These are phyloP conservation scores for Myotis brandtii DNA, from an alignment of 2,113 vertebrate genomes.

Conservation along the genomic window DNA sequence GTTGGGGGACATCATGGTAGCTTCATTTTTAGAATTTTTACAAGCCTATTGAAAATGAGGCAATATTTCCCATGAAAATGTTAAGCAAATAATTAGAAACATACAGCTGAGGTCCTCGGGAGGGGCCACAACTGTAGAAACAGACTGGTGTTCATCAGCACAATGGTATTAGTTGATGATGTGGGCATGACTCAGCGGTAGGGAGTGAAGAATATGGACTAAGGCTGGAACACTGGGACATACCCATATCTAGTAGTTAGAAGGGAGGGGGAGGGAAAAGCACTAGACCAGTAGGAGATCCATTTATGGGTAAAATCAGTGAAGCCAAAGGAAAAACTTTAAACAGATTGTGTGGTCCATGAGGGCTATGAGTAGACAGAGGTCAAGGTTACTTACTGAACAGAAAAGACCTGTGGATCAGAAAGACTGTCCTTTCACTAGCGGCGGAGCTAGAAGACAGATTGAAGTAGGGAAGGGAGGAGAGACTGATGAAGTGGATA, in stretches of 20 bases:
- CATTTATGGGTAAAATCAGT: background rate
- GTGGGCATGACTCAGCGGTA: background rate
- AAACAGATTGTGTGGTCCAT: background rate
- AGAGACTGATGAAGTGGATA: background rate
- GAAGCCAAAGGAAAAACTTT: background rate
- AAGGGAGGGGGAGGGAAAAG: background rate
- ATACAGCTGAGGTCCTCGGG: background rate
- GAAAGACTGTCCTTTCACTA: background rate
- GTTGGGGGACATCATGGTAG: background rate
- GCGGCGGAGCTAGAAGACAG: background rate
- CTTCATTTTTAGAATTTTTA: conserved; percentile 15
- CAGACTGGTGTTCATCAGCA: background rate
- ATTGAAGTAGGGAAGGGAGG: background rate
- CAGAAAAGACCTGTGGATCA: background rate
- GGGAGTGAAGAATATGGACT: background rate
- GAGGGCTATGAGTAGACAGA: background rate
- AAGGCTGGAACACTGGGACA: background rate
- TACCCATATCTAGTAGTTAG: background rate
- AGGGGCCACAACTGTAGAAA: background rate
- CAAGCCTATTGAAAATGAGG: background rate
- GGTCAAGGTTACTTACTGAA: background rate
- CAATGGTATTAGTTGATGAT: background rate
- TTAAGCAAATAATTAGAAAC: background rate
- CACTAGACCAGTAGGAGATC: background rate
- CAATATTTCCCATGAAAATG: background rate